Percentiles rank a stretch among this genome's conserved stretches.
Evolutionary conservation across 2,888 invertebrate genomes (phyloP).

Genomic region (Pseudoips prasinana): DNA sequence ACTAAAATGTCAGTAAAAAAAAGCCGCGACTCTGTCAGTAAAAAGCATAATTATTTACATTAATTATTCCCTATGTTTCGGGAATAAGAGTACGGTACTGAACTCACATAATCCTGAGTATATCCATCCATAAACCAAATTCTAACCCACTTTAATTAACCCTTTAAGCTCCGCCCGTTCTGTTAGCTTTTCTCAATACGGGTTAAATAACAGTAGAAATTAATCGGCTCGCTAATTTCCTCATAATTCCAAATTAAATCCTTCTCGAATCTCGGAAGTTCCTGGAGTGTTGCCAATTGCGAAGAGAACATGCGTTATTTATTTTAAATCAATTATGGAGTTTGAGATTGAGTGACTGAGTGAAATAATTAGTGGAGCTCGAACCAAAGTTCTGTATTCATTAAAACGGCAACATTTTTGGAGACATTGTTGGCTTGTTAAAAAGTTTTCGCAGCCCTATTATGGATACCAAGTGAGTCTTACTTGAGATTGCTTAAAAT

Average conservation of each 20-base stretch:
- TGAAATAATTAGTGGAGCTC: slow-evolving; percentile 5
- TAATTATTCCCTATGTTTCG: too few relatives aligned
- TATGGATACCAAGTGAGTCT: neutral
- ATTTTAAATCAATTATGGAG: slow-evolving; percentile 4
- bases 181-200: neutral
- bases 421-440: neutral
- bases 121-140: too few relatives aligned
- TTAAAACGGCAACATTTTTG: slow-evolving; percentile 3
- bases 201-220: neutral
- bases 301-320: slow-evolving; percentile 1
- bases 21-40: too few relatives aligned
- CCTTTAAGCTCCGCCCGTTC: neutral
- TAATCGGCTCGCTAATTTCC: neutral
- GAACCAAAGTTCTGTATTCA: slow-evolving; percentile 7
- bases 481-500: neutral
- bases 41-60: too few relatives aligned
- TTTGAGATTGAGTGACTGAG: neutral
- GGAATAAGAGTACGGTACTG: too few relatives aligned
- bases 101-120: too few relatives aligned
- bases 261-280: too few relatives aligned
- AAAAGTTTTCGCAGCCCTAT: slow-evolving; percentile 1
- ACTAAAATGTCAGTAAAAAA: too few relatives aligned
- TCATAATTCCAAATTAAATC: neutral
- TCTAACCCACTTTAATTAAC: too few relatives aligned
- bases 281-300: too few relatives aligned